Conservation (phyloP, 2,888 invertebrate species). For the Frankliniella intonsa region DNA sequence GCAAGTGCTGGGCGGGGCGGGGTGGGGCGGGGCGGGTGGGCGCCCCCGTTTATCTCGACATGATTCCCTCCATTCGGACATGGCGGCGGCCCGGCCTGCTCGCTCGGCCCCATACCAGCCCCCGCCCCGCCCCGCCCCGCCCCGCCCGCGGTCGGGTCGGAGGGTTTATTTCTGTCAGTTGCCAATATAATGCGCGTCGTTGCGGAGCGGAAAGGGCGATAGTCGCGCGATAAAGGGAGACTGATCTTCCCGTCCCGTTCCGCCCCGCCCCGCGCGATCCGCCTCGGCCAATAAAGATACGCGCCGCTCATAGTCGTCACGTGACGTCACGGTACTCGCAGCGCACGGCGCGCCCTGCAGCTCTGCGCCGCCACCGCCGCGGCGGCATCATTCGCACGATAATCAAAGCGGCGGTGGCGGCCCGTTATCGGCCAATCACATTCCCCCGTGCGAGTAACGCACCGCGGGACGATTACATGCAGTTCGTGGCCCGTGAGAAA, state of each 20-base stretch:
- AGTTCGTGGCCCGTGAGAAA: neutral
- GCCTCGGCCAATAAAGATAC: neutral
- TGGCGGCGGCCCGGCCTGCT: neutral
- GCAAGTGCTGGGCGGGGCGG: too few relatives aligned
- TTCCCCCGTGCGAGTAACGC: too few relatives aligned
- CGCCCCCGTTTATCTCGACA: slow-evolving; percentile 13
- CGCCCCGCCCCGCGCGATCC: neutral
- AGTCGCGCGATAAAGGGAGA: neutral
- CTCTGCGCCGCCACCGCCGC: neutral
- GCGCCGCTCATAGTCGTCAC: neutral
- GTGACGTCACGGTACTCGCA: neutral
- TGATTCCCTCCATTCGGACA: slow-evolving; percentile 19
- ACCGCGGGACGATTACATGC: neutral
- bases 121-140: too few relatives aligned
- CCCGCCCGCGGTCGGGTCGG: neutral
- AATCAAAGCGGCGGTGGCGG: neutral
- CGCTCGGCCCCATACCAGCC: neutral
- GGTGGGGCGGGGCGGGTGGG: too few relatives aligned
- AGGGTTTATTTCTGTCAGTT: neutral
- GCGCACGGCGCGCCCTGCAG: neutral
- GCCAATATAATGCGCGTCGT: neutral
- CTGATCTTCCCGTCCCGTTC: neutral
- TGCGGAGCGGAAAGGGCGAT: neutral
- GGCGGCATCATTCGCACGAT: neutral
- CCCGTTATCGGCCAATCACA: too few relatives aligned